Base-by-base conservation (phyloP, 92 coral and sea anemone genomes). In the Porites lobata region DNA sequence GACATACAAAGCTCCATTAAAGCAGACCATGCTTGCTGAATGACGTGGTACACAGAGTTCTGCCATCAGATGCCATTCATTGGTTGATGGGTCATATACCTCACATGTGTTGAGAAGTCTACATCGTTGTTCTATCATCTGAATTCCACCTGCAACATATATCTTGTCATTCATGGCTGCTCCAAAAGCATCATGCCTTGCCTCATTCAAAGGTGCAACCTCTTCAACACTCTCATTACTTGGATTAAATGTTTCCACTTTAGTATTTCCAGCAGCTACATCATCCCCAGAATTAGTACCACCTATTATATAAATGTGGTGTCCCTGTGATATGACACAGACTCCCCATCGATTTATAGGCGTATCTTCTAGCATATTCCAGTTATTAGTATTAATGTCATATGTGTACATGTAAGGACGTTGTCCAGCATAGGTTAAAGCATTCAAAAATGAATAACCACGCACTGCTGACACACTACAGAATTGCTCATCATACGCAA, bases 31-130 rank as follows among this genome's bases (percentile, higher is more conserved):
- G 69, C 96, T 94, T 59, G 94, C 96, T 8, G 76, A 90, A 63
- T 69, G 82, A 69, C 94, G 70, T 24, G 91, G 93, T 17, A 86
- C 78, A 50, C 72, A 88, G 87, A 91, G 87, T 20, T 80, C 81
- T 52, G 96, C 83, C 76, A 94, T 89, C 54, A 75, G 62, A 22
- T 88, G 90, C 94, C 96, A 91, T 74, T 94, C 94, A 81, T 94
- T 77, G 19, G 77, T 77, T 51, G 68, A 24, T 50, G 88, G 75
- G 73, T 91, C 86, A 90, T 94, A 94, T 18, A 91, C 26, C 78
- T 94, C 96, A 68, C 93, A 88, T 3, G 89, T 51, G 65, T 76
- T 78, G n/a, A 88, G 76, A 26, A 79, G 90, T 22, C 85, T 90
- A 17, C 1, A 67, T 22, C 10, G 0, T 29, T 65, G 6, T 9